Percentiles rank a stretch among this genome's conserved stretches.
Conservation (phyloP, 2,888 invertebrate genomes). For the Orthosia gothica region DNA sequence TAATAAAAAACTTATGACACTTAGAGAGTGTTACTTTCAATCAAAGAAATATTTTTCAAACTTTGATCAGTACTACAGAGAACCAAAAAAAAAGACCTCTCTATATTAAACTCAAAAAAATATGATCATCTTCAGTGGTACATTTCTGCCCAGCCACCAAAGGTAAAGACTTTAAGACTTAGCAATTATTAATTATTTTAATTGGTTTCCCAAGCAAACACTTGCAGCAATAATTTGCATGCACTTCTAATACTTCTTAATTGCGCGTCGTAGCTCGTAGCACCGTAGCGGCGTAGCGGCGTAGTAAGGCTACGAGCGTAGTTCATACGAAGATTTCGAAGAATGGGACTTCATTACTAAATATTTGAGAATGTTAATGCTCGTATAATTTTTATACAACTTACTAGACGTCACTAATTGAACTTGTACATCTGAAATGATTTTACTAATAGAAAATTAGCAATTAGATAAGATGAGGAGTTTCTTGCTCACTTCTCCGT, state of each 20-base stretch:
- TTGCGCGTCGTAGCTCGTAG: conserved; percentile 24
- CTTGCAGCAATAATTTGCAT: conserved; percentile 55
- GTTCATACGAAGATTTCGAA: conserved; percentile 25
- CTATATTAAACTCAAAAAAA: neutral
- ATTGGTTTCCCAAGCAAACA: conserved; percentile 44
- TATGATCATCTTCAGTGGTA: neutral
- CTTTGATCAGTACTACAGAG: no score
- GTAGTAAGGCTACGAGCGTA: conserved; percentile 44
- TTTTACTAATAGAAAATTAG: no score
- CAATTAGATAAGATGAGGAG: no score
- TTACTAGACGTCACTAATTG: no score
- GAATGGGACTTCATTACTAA: conserved; percentile 35
- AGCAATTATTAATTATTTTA: conserved; percentile 44
- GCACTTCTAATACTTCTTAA: conserved; percentile 52
- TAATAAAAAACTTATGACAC: no score
- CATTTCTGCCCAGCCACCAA: neutral
- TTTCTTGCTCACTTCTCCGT: no score
- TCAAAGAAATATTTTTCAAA: no score
- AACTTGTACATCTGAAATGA: no score
- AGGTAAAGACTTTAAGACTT: conserved; percentile 28
- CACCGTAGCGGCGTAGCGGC: neutral
- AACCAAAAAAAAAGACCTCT: no score
- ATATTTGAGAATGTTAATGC: conserved; percentile 10
- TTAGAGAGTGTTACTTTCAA: no score
- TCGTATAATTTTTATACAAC: neutral